Conservation (phyloP, 2,113 vertebrate species). For the Spermophilus dauricus region DNA sequence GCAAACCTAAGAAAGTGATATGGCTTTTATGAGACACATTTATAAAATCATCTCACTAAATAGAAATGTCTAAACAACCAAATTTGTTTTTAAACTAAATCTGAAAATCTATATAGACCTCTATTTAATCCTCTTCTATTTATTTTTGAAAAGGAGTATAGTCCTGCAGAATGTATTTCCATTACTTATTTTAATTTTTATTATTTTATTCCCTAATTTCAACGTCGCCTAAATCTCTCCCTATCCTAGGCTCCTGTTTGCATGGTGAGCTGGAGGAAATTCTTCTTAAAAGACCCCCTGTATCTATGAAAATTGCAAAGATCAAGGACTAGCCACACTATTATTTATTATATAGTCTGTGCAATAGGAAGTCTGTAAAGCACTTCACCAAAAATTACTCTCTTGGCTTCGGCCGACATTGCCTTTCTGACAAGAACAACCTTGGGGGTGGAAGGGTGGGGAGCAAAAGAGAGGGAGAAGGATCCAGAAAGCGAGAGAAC, state of each 20-base stretch:
- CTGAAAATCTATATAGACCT: background rate
- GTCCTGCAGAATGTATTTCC: background rate
- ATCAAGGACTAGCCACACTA: slow-evolving; percentile 43
- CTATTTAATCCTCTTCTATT: background rate
- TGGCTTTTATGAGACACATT: background rate
- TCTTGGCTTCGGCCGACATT: slow-evolving; percentile 22
- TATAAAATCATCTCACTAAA: background rate
- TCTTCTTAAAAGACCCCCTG: background rate
- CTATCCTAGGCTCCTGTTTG: background rate
- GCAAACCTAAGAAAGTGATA: background rate
- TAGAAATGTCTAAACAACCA: background rate
- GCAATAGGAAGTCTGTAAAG: slow-evolving; percentile 46
- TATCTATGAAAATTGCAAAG: background rate
- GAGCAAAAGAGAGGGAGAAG: background rate
- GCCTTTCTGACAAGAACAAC: slow-evolving; percentile 80
- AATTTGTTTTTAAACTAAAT: background rate
- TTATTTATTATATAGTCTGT: slow-evolving; percentile 53
- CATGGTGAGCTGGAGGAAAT: background rate
- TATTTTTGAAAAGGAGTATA: background rate
- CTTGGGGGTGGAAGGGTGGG: background rate
- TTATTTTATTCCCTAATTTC: background rate
- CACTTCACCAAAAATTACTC: slow-evolving; percentile 58
- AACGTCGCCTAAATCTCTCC: background rate
- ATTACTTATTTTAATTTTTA: background rate
- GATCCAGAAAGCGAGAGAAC: slow-evolving; percentile 73